Percentiles rank a stretch among this genome's conserved stretches.
These are phyloP conservation scores for Anthopleura xanthogrammica DNA, from an alignment of 92 coral and sea anemone species.

Conservation along the genomic window DNA sequence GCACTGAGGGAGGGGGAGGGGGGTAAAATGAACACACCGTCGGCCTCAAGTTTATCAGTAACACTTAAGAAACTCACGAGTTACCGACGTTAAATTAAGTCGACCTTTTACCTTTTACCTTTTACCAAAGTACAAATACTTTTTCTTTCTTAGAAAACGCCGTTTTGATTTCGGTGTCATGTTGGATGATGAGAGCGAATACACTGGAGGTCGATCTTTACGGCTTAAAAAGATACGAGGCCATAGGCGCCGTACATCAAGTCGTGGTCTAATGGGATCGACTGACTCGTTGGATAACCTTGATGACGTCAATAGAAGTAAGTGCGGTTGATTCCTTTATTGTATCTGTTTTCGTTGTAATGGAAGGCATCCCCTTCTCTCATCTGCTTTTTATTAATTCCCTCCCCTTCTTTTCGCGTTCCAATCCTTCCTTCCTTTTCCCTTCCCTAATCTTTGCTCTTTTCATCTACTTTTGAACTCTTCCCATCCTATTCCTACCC, in stretches of 20 bases:
- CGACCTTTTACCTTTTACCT: too few species aligned
- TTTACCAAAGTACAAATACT: too few species aligned
- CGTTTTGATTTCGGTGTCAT: constrained; percentile 41
- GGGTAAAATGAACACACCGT: too few species aligned
- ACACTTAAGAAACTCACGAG: too few species aligned
- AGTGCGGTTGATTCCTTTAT: constrained; percentile 7
- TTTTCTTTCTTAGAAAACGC: constrained; percentile 34
- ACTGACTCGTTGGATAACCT: constrained; percentile 72
- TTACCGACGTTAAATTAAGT: too few species aligned
- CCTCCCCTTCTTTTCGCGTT: too few species aligned
- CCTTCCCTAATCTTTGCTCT: neutral
- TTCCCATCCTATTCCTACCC: neutral
- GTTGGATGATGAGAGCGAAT: constrained; percentile 69
- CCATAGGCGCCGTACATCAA: constrained; percentile 52
- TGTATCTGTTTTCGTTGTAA: too few species aligned
- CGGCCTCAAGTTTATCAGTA: too few species aligned
- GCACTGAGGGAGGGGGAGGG: too few species aligned
- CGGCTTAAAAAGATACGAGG: constrained; percentile 61
- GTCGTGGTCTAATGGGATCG: constrained; percentile 80
- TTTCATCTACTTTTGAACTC: neutral
- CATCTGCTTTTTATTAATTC: too few species aligned
- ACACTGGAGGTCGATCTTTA: constrained; percentile 50
- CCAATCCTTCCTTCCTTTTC: too few species aligned
- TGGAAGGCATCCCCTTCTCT: too few species aligned
- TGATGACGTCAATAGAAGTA: constrained; percentile 65